These are phyloP conservation scores for Acanthopleura granulata DNA, from an alignment of 2,888 invertebrate species.

Conservation along the genomic window DNA sequence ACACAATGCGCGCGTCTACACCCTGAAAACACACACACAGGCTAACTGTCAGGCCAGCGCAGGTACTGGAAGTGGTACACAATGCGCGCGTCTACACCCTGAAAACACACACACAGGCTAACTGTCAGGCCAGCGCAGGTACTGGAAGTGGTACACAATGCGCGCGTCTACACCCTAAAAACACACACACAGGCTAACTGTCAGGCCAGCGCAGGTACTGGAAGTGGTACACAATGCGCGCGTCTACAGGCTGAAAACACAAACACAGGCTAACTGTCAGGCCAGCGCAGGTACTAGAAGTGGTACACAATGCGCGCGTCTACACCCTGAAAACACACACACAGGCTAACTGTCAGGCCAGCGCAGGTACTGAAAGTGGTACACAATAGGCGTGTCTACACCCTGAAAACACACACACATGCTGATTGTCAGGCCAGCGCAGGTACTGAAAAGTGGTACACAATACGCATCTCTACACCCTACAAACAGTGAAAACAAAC, in stretches of 20 bases:
- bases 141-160: not conserved
- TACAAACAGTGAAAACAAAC: too few relatives aligned
- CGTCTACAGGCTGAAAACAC: not conserved
- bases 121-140: conserved; percentile 17
- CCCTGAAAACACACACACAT: conserved; percentile 7
- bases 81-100: conserved; percentile 9
- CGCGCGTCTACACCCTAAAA: conserved; percentile 3
- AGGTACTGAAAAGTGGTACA: too few relatives aligned
- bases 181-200: too few relatives aligned
- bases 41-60: conserved; percentile 19
- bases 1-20: not conserved
- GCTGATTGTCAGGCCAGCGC: too few relatives aligned
- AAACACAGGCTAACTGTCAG: too few relatives aligned
- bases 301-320: conserved; percentile 1
- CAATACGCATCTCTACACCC: too few relatives aligned
- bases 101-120: not conserved
- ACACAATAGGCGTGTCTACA: not conserved
- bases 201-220: conserved; percentile 16
- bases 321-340: not conserved
- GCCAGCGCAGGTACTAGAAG: conserved; percentile 10
- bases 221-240: not conserved
- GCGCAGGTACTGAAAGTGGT: conserved; percentile 13
- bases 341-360: too few relatives aligned
- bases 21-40: conserved; percentile 4
- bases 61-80: conserved; percentile 18